These are phyloP conservation scores for Deilephila porcellus DNA, from an alignment of 2,888 invertebrate genomes.

Conservation along the genomic window DNA sequence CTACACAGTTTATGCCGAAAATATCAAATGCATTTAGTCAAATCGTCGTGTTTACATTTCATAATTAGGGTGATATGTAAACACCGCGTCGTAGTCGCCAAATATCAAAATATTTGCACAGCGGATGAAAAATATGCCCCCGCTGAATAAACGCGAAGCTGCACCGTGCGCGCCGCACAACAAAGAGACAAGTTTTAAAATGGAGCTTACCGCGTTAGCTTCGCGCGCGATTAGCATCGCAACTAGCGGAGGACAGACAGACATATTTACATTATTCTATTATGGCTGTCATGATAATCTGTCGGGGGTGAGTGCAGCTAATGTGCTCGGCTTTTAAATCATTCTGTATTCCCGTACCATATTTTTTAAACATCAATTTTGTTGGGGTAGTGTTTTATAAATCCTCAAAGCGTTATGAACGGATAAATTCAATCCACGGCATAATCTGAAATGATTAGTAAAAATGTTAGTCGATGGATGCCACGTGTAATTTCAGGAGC, in stretches of 20 bases:
- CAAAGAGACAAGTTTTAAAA: slow-evolving; percentile 74
- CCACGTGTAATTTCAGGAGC: neutral
- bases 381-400: neutral
- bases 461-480: neutral
- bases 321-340: slow-evolving; percentile 56
- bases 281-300: slow-evolving; percentile 78
- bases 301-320: slow-evolving; percentile 69
- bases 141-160: slow-evolving; percentile 61
- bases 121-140: slow-evolving; percentile 73
- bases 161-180: slow-evolving; percentile 49
- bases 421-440: neutral
- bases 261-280: slow-evolving; percentile 79
- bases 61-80: slow-evolving; percentile 56
- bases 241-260: slow-evolving; percentile 65
- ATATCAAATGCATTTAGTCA: neutral
- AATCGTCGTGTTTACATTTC: slow-evolving; percentile 19
- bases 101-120: slow-evolving; percentile 81
- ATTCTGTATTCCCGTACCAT: slow-evolving; percentile 4
- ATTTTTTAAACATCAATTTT: slow-evolving; percentile 6
- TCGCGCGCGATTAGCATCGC: slow-evolving; percentile 71
- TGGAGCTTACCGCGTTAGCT: slow-evolving; percentile 69
- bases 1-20: neutral
- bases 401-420: neutral
- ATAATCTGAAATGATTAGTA: neutral
- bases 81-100: slow-evolving; percentile 58